A percentile compares a stretch with the other conserved stretches of the same genome.
Conservation (phyloP, 2,888 invertebrate species). For the Heliconius aoede region DNA sequence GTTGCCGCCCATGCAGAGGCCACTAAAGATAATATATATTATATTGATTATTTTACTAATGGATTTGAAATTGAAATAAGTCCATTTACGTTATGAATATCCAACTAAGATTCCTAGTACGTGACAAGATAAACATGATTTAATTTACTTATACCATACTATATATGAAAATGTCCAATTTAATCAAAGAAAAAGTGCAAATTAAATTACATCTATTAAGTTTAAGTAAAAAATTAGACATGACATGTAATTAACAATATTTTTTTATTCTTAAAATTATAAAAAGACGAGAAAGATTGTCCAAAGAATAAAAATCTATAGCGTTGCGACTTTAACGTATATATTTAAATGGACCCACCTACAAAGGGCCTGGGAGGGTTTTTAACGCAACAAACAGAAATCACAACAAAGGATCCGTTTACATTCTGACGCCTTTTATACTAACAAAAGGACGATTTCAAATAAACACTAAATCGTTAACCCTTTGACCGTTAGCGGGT, state of each 20-base stretch:
- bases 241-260: neutral
- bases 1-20: slow-evolving; percentile 42
- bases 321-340: slow-evolving; percentile 8
- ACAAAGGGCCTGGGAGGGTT: slow-evolving; percentile 38
- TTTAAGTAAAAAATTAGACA: too few relatives aligned
- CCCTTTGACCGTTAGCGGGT: slow-evolving; percentile 82
- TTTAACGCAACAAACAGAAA: slow-evolving; percentile 62
- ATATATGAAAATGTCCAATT: neutral
- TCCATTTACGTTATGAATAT: slow-evolving; percentile 43
- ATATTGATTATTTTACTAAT: slow-evolving; percentile 50
- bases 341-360: slow-evolving; percentile 34
- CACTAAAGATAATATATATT: slow-evolving; percentile 43
- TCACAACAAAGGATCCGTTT: slow-evolving; percentile 79
- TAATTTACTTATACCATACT: neutral
- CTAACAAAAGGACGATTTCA: slow-evolving; percentile 82
- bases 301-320: neutral
- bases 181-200: neutral
- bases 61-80: slow-evolving; percentile 53
- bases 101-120: slow-evolving; percentile 59
- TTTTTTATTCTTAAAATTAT: neutral
- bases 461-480: slow-evolving; percentile 82
- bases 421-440: slow-evolving; percentile 82
- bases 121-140: slow-evolving; percentile 60
- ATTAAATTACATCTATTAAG: neutral
- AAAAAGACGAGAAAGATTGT: neutral